Conservation (phyloP, 2,888 invertebrate genomes). For the Argyresthia albistria region DNA sequence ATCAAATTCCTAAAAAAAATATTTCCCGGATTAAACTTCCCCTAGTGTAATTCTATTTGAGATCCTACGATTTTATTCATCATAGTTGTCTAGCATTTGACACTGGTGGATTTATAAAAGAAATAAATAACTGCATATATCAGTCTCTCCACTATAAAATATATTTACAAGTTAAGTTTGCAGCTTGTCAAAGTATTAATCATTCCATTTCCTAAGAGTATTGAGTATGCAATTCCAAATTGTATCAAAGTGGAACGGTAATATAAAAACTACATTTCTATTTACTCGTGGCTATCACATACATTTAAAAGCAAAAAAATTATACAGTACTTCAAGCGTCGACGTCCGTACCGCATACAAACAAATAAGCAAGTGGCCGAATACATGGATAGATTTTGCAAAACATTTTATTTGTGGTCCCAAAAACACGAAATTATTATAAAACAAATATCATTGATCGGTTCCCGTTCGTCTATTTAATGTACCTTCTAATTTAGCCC, state of each 20-base stretch:
- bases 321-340: too few species aligned
- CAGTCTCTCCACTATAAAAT: conserved; percentile 67
- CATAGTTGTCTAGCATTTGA: conserved; percentile 56
- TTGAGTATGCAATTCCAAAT: background rate
- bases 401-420: too few species aligned
- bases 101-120: conserved; percentile 62
- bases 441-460: too few species aligned
- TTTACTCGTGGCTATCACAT: conserved; percentile 1
- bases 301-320: background rate
- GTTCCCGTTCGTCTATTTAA: too few species aligned
- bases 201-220: background rate
- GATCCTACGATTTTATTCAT: conserved; percentile 45
- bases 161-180: conserved; percentile 63
- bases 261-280: background rate
- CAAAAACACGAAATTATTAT: too few species aligned
- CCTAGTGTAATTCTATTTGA: conserved; percentile 38
- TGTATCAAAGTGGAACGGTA: background rate
- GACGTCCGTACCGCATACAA: too few species aligned
- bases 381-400: too few species aligned
- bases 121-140: conserved; percentile 69
- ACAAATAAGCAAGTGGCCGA: too few species aligned
- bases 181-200: conserved; percentile 27
- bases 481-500: too few species aligned
- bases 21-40: conserved; percentile 1
- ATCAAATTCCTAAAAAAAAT: background rate